A percentile compares a stretch with the other conserved stretches of the same genome.
Evolutionary conservation across 1,140 invertebrate genomes (phyloP).

Genomic region (Hyposmocoma kahamanoa): DNA sequence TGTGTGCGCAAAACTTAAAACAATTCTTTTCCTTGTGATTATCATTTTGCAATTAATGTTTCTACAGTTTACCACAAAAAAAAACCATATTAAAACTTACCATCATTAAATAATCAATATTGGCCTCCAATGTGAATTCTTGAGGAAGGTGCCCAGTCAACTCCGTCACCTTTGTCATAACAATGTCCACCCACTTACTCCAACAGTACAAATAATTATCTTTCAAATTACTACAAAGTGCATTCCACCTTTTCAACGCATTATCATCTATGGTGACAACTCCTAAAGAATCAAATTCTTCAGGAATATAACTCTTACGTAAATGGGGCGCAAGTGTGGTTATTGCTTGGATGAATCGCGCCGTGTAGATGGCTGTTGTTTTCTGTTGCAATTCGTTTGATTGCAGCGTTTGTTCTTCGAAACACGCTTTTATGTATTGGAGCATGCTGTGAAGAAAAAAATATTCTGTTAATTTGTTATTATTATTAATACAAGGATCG

Average conservation of each 20-base stretch:
- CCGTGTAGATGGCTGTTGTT: slow-evolving; percentile 64
- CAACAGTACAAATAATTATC: slow-evolving; percentile 77
- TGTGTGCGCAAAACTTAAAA: no score
- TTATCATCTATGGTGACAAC: slow-evolving; percentile 30
- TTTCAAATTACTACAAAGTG: slow-evolving; percentile 75
- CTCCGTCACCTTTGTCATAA: slow-evolving; percentile 51
- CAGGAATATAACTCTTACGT: slow-evolving; percentile 78
- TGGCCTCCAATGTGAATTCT: slow-evolving; percentile 62
- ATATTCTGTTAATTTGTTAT: no score
- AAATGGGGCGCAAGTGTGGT: slow-evolving; percentile 78
- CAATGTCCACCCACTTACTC: slow-evolving; percentile 76
- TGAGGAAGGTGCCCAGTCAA: slow-evolving; percentile 50
- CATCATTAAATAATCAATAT: slow-evolving; percentile 71
- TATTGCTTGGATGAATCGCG: slow-evolving; percentile 77
- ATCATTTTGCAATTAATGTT: no score
- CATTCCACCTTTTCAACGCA: slow-evolving; percentile 75
- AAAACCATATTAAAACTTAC: no score
- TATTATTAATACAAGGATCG: no score
- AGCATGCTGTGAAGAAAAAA: slow-evolving; percentile 56
- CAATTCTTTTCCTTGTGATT: no score
- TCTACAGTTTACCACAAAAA: no score
- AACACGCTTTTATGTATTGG: slow-evolving; percentile 73
- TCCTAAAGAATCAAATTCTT: slow-evolving; percentile 27
- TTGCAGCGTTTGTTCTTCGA: slow-evolving; percentile 65
- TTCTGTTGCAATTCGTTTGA: slow-evolving; percentile 49